These are phyloP conservation scores for Eptesicus fuscus DNA, from an alignment of 2,113 vertebrate genomes.

Conservation along the genomic window DNA sequence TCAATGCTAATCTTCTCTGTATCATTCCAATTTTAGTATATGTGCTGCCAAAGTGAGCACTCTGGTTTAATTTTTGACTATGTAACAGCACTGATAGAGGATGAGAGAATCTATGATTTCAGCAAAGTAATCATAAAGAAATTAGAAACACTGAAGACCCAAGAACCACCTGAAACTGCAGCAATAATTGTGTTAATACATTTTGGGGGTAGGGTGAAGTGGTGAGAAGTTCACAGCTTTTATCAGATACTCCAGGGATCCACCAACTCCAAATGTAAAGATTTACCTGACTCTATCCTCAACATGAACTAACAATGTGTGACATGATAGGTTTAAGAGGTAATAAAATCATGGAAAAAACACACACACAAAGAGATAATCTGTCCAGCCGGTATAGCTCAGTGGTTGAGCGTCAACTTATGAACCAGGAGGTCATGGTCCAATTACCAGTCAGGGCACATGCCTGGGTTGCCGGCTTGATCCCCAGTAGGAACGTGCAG, in stretches of 20 bases:
- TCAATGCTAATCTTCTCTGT: no score
- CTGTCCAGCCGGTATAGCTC: no score
- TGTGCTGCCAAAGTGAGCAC: no score
- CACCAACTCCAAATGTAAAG: background rate
- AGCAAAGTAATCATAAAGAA: constrained; percentile 42
- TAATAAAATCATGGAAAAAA: background rate
- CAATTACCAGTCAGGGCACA: no score
- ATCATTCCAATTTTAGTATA: no score
- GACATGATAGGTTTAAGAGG: background rate
- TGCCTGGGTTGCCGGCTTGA: no score
- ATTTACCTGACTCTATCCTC: background rate
- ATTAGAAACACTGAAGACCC: background rate
- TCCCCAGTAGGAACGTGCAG: no score
- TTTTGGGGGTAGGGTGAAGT: background rate
- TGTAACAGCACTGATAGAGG: background rate
- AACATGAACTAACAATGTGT: background rate
- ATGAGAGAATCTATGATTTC: constrained; percentile 1
- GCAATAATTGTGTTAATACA: background rate
- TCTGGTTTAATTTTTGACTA: background rate
- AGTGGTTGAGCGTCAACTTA: no score
- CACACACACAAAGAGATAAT: no score
- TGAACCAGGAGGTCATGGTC: no score
- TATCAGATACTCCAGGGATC: background rate
- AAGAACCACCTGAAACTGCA: constrained; percentile 9
- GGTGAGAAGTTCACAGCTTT: background rate